Evolutionary conservation across 2,888 invertebrate species (phyloP).

Genomic region (Plebejus anna): DNA sequence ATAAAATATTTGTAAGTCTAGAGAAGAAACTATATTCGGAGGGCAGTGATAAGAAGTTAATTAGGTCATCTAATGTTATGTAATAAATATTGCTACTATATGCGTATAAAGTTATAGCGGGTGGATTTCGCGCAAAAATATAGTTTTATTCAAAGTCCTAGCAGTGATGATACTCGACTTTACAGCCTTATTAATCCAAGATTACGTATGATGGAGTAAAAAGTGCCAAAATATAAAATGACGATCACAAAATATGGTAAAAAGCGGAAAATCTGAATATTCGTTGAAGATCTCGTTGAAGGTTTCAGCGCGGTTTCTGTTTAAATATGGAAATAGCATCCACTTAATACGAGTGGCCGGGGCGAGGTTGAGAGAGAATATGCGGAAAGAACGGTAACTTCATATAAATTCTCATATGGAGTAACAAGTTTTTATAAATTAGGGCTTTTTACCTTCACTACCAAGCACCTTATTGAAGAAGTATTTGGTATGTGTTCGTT

Average conservation of each 20-base stretch:
- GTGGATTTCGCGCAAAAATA: too few relatives aligned
- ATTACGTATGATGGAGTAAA: constrained; percentile 4
- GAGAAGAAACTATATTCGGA: too few relatives aligned
- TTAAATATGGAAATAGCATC: constrained; percentile 43
- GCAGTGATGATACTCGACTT: background rate
- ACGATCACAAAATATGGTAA: constrained; percentile 21
- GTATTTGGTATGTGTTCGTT: too few relatives aligned
- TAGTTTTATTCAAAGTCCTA: background rate
- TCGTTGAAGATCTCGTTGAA: constrained; percentile 29
- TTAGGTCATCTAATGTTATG: too few relatives aligned
- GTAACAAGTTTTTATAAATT: background rate
- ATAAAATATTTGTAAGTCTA: too few relatives aligned
- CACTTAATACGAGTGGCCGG: constrained; percentile 42
- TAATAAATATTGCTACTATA: too few relatives aligned
- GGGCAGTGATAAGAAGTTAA: too few relatives aligned
- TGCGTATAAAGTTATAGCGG: too few relatives aligned
- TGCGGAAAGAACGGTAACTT: background rate
- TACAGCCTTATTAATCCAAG: background rate
- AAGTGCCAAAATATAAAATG: constrained; percentile 16
- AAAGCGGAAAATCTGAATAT: constrained; percentile 27
- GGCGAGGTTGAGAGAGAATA: constrained; percentile 11
- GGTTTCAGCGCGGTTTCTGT: constrained; percentile 37
- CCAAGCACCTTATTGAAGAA: too few relatives aligned
- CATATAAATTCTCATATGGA: background rate
- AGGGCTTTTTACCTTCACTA: background rate